These are phyloP conservation scores for Gibbula magus DNA, from an alignment of 2,888 invertebrate genomes.

Conservation along the genomic window DNA sequence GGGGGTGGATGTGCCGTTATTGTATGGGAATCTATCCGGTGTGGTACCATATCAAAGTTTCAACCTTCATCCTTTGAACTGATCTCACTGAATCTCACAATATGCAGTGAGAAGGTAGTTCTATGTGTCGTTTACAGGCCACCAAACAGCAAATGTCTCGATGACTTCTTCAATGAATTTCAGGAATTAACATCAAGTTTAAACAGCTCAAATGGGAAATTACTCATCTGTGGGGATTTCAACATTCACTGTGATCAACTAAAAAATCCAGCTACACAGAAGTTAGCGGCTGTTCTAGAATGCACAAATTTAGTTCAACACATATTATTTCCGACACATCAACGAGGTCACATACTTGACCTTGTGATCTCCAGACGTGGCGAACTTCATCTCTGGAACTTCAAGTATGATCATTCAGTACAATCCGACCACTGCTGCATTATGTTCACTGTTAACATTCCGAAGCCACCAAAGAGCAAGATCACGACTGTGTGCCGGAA, in stretches of 20 bases:
- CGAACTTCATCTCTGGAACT: not conserved
- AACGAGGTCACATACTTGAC: not conserved
- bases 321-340: not conserved
- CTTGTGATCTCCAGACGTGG: not conserved
- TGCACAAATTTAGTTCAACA: not conserved
- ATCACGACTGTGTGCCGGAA: not conserved
- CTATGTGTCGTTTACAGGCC: not conserved
- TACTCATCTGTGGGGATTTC: not conserved
- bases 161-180: constrained; percentile 5
- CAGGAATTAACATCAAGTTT: not conserved
- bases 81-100: not conserved
- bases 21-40: not conserved
- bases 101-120: not conserved
- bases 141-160: not conserved
- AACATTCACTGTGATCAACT: not conserved
- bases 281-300: not conserved
- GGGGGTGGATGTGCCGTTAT: constrained; percentile 3
- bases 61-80: not conserved
- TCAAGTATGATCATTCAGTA: not conserved
- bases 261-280: not conserved
- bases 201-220: not conserved
- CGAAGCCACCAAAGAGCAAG: not conserved
- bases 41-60: not conserved
- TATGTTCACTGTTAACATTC: not conserved
- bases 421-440: not conserved